Conservation (phyloP, 2,113 vertebrate genomes). For the Elephas maximus region DNA sequence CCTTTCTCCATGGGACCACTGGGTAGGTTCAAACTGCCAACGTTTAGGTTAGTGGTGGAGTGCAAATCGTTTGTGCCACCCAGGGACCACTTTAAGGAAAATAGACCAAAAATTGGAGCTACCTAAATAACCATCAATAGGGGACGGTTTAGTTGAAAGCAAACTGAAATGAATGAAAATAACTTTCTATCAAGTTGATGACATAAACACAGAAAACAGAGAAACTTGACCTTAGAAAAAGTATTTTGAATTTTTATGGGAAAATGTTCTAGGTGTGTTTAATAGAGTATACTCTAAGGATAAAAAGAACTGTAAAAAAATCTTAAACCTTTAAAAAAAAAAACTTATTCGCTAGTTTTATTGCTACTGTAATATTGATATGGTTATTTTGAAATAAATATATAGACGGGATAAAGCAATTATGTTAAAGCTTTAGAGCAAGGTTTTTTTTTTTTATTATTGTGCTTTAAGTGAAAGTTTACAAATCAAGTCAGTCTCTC, state of each 20-base stretch:
- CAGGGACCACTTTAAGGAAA: neutral
- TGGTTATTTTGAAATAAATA: conserved; percentile 23
- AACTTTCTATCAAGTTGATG: neutral
- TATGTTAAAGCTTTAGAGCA: neutral
- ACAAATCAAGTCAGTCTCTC: no score
- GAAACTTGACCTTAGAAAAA: neutral
- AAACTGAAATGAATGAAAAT: neutral
- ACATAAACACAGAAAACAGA: neutral
- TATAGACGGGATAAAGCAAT: conserved; percentile 7
- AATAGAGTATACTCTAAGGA: neutral
- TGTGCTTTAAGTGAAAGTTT: no score
- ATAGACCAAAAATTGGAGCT: neutral
- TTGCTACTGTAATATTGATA: neutral
- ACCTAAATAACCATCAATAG: neutral
- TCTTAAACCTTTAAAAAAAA: neutral
- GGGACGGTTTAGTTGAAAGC: neutral
- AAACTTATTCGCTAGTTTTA: neutral
- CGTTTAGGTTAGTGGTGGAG: no score
- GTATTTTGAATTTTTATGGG: neutral
- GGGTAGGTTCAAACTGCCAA: neutral
- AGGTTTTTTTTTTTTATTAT: no score
- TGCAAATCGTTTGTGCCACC: no score
- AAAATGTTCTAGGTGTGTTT: neutral
- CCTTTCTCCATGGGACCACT: neutral
- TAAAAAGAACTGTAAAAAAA: conserved; percentile 13